phyloP scores from a whole-genome alignment of 2,797 vertebrate species.

The Ateles fusciceps region DNA sequence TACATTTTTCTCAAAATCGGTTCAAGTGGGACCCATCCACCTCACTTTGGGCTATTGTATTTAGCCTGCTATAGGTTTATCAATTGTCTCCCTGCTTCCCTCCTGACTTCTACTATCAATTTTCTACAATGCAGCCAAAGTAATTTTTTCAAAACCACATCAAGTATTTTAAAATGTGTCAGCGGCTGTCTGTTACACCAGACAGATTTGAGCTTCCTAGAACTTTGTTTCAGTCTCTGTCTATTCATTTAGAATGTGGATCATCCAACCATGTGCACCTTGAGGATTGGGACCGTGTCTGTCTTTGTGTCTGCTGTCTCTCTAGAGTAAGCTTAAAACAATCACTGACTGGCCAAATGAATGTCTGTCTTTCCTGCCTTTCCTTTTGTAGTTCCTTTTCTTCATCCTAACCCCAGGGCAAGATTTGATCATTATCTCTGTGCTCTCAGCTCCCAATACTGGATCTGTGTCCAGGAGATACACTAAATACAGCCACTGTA shows the following conservation, averaged over 20 bases:
- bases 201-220: not conserved
- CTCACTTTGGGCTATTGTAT: too few species aligned
- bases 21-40: fast-evolving
- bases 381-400: not conserved
- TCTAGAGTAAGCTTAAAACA: not conserved
- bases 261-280: too few species aligned
- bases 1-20: not conserved
- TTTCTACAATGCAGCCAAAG: not conserved
- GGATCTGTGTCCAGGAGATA: not conserved
- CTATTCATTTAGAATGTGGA: not conserved
- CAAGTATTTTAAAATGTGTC: not conserved
- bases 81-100: not conserved
- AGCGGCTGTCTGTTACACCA: not conserved
- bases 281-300: not conserved
- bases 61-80: not conserved
- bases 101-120: not conserved
- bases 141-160: not conserved
- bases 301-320: not conserved
- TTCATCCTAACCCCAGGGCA: not conserved
- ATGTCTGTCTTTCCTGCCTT: not conserved
- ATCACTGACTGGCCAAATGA: not conserved
- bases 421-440: not conserved
- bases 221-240: not conserved
- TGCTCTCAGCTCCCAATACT: not conserved
- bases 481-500: not conserved